phyloP scores from a whole-genome alignment of 2,797 vertebrate genomes.

The Cyclura pinguis region DNA sequence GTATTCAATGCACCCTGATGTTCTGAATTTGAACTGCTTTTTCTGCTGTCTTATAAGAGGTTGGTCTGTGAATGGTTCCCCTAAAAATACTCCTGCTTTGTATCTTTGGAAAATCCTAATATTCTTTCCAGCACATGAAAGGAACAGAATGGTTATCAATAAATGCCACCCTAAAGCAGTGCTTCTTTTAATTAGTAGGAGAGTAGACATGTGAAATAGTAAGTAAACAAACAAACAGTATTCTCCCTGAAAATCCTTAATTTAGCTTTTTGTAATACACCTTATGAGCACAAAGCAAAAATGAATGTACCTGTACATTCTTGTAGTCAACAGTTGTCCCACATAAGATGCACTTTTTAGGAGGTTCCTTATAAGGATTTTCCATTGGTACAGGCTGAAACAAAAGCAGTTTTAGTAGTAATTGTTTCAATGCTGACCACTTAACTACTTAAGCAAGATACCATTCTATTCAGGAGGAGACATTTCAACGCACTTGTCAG shows the following conservation, averaged over 20 bases:
- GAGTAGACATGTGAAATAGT: not conserved
- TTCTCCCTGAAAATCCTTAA: not conserved
- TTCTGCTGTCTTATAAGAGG: not conserved
- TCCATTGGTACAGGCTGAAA: conserved; percentile 88
- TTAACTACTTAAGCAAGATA: not conserved
- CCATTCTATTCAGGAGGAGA: not conserved
- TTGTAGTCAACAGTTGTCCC: conserved; percentile 88
- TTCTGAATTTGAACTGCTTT: not conserved
- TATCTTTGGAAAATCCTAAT: not conserved
- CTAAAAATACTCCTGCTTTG: not conserved
- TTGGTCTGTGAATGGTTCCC: not conserved
- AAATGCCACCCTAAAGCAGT: not conserved
- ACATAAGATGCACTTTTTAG: conserved; percentile 89
- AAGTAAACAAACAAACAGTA: not conserved
- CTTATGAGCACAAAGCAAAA: not conserved
- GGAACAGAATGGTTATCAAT: not conserved
- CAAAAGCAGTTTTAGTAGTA: not conserved
- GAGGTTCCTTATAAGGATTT: conserved; percentile 89
- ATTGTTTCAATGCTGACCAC: not conserved
- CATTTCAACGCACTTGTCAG: not conserved
- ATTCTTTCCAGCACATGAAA: not conserved
- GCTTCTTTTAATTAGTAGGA: not conserved
- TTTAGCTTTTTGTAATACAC: not conserved
- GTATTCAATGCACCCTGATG: not conserved
- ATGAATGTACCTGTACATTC: conserved; percentile 89